A percentile compares a stretch with the other conserved stretches of the same genome.
Conservation (phyloP, 1,140 invertebrate species). For the Drosophila willistoni region DNA sequence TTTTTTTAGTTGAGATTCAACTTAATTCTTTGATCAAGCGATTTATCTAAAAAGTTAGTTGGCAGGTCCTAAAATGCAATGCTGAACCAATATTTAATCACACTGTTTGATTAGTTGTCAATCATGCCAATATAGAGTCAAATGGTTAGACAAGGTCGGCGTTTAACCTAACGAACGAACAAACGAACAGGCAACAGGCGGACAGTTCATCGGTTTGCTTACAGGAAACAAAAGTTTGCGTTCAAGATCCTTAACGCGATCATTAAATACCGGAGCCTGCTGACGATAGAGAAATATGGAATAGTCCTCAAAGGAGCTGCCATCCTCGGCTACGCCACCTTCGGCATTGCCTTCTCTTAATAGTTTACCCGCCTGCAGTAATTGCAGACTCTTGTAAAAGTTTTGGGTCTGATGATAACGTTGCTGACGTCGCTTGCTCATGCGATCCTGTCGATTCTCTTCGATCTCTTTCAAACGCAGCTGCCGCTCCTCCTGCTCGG, state of each 20-base stretch:
- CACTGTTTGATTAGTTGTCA: neutral
- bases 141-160: neutral
- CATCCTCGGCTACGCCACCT: conserved; percentile 68
- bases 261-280: conserved; percentile 89
- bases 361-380: conserved; percentile 87
- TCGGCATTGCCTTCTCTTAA: conserved; percentile 83
- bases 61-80: too few species aligned
- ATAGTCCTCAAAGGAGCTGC: conserved; percentile 88
- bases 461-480: conserved; percentile 88
- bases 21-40: too few species aligned
- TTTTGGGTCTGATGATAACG: conserved; percentile 88
- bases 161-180: neutral
- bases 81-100: neutral
- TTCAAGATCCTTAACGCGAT: conserved; percentile 90
- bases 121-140: neutral
- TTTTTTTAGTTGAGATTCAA: too few species aligned
- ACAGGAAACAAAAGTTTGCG: conserved; percentile 89
- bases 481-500: conserved; percentile 86
- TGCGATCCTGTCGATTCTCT: conserved; percentile 87
- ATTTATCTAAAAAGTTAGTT: too few species aligned
- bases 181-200: conserved; percentile 38
- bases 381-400: conserved; percentile 91
- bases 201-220: conserved; percentile 83
- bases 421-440: conserved; percentile 87
- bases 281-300: conserved; percentile 89